Evolutionary conservation across 2,113 vertebrate genomes (phyloP).

Genomic region (Onychostruthus taczanowskii): DNA sequence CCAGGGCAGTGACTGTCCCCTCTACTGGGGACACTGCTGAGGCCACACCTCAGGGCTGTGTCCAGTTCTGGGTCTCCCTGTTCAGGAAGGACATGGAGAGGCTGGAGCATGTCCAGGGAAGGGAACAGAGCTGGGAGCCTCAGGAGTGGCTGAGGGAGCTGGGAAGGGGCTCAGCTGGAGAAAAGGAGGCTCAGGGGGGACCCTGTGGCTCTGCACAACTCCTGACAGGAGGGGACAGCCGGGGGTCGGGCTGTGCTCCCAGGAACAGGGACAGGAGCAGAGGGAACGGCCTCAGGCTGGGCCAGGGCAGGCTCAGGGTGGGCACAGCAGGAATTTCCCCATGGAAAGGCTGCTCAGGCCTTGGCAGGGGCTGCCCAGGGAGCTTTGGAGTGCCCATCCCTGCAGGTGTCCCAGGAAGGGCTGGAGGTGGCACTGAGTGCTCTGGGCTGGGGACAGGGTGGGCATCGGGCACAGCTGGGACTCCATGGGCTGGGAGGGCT

Average conservation of each 20-base stretch:
- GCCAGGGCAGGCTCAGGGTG: not conserved
- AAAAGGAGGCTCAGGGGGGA: not conserved
- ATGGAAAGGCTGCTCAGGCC: not conserved
- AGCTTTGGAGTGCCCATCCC: not conserved
- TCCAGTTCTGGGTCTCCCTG: not conserved
- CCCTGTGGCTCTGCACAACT: not conserved
- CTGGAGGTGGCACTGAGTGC: not conserved
- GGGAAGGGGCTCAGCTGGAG: not conserved
- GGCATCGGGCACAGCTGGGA: not conserved
- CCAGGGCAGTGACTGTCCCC: not conserved
- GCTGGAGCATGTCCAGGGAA: fast-evolving
- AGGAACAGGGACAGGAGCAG: not conserved
- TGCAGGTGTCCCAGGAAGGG: not conserved
- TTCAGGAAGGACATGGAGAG: not conserved
- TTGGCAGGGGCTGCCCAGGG: not conserved
- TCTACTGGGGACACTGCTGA: not conserved
- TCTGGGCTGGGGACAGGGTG: not conserved
- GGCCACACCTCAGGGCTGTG: fast-evolving
- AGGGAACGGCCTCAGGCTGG: not conserved
- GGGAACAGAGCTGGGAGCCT: not conserved
- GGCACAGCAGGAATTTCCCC: not conserved
- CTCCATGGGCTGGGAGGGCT: fast-evolving
- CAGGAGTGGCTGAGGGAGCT: not conserved
- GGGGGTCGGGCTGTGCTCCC: not conserved
- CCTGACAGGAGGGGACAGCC: not conserved